Evolutionary conservation across 2,113 vertebrate genomes (phyloP), one percentile per base, ranked within the genome.

Genomic region (Pao palembangensis): DNA sequence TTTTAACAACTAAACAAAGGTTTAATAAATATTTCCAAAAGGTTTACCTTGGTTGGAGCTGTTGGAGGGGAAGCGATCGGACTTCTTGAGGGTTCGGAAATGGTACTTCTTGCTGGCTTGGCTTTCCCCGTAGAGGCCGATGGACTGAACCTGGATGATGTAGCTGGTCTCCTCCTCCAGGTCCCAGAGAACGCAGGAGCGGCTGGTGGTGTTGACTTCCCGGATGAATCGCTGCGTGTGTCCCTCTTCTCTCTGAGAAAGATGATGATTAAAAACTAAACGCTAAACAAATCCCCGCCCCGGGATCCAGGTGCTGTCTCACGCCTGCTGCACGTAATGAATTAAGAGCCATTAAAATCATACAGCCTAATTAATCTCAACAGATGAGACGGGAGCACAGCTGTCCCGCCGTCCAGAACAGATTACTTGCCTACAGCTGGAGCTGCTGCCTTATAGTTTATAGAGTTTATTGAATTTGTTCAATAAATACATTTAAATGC

Each of bases 171-270:
- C 96, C 71, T 98, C 96, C 0, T 96, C 95, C 85, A 98, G 84
- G 77, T 98, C 96, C 96, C 97, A 99, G 13, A 98, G 94, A 53
- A 96, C 94, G 2, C 96, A 98, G 34, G 95, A 93, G 6, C 94
- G 91, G 47, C 94, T 98, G 63, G 95, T 98, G 71, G 97, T 99
- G 87, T 99, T 99, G 75, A 98, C 96, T 80, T 99, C 97, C 17
- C 97, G 88, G 86, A 99, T 98, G 80, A 98, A 96, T 54, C 96
- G 89, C 87, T 96, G 96, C 91, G 93, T 94, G 38, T 95, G 94
- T 18, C 94, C 94, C 0, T 98, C 96, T 72, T 97, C 95, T 71
- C 93, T 91, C 97, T 99, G 87, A 50, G 47, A 60, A 49, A n/a
- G 17, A 7, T 4, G 17, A n/a, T 38, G 34, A 12, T 23, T 2